Evolutionary conservation across 2,888 invertebrate species (phyloP), one percentile per base, ranked within the genome.

Genomic region (Zygaena filipendulae): DNA sequence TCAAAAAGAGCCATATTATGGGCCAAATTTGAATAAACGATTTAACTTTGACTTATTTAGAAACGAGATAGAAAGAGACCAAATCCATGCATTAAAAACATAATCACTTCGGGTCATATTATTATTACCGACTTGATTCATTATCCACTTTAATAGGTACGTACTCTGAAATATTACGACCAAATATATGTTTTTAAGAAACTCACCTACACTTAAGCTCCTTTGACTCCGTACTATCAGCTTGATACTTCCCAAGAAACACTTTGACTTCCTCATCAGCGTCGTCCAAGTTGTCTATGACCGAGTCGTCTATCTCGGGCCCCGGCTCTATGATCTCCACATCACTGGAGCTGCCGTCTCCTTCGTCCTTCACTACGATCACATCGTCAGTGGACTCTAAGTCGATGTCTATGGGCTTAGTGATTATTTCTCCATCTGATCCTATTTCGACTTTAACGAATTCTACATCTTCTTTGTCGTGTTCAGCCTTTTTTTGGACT

Each of bases 371-470:
- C 2, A 60, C 51, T 3, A 60, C 44, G 3, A 62, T 44, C 2
- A 68, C 49, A 8, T 64, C 63, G 23, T 60, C 55, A 21, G 50
- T 42, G 7, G 41, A 52, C 16, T 44, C 40, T 0, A 42, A 36
- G 11, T 50, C 47, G 14, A 59, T 54, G 19, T 66, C 62, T 31
- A 69, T 45, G 0, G 66, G 59, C 21, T 61, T 62, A 0, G 70
- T 64, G 2, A 68, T 55, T 4, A 71, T 68, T 36, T 75, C 72
- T 1, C 71, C 71, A 24, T 75, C 70, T 1, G 68, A 67, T n/a
- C 67, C 74, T 10, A 74, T 70, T 45, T 75, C 71, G 0, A 72
- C 59, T 45, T 74, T 75, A 1, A 75, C 68, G 33, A 66, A 68
- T 22, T 72, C 72, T 4, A 56, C 52, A 16, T 45, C 49, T 2